Base-by-base conservation (phyloP, 2,113 vertebrate species). In the Emydura subglobosa region DNA sequence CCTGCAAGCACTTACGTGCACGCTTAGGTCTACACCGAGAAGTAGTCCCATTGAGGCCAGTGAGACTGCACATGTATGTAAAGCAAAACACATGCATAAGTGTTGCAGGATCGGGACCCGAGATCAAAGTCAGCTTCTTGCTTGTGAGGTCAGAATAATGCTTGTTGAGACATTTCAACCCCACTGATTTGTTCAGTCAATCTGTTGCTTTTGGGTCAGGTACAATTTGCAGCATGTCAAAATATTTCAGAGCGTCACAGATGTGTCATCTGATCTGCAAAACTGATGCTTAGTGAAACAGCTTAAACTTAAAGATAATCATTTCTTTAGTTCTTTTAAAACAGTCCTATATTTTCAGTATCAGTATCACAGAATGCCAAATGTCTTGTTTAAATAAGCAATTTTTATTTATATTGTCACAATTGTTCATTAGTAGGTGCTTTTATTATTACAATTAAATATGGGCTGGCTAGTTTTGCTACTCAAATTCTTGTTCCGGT, bases 251-350 rank as follows among this genome's bases (percentile, higher is more conserved):
- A 5, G 42, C 82, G 88, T 94, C 87, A 47, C 12, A 86, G 94
- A 91, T 1, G 49, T 91, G 89, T 86, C 94, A 83, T 59, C 94
- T 82, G 95, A 97, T 78, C 92, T 90, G 95, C 91, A 97, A 97
- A 97, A 98, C 96, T 83, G 79, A 90, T 97, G 92, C 93, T 98
- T 96, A 97, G 94, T 97, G 88, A 82, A 97, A 91, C 92, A 94
- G 97, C 96, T 95, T 93, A 94, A 94, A 91, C 96, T 95, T 95
- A 97, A 97, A 97, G 81, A 19, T 79, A 97, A 97, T 97, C 97
- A 97, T 95, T 95, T 93, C 96, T 96, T 91, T 61, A 1, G 21
- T 85, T 96, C 94, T 96, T 96, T 95, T 93, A 34, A 83, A 96
- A 97, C 76, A 29, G 92, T 94, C 95, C 59, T 49, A 59, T 54